Evolutionary conservation across 2,797 vertebrate genomes (phyloP).

Genomic region (Pseudochromis fuscus): DNA sequence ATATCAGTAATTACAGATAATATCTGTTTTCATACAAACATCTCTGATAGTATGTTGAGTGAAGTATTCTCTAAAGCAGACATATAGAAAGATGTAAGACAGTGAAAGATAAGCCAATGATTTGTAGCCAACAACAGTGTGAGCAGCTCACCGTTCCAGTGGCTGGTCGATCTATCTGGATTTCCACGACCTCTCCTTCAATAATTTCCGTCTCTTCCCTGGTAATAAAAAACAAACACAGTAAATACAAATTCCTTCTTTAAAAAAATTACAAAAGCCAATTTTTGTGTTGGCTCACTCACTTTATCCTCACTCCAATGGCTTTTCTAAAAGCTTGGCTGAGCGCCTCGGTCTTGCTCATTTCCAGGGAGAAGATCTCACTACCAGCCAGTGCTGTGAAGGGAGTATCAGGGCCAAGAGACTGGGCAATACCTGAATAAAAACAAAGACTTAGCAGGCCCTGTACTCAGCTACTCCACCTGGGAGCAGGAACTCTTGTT

Average conservation of each 20-base stretch:
- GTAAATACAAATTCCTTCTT: slow-evolving; percentile 2
- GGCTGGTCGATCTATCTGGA: slow-evolving; percentile 95
- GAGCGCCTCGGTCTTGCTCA: slow-evolving; percentile 95
- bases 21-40: no score
- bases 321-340: slow-evolving; percentile 94
- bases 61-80: not conserved
- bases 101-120: not conserved
- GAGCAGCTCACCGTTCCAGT: slow-evolving; percentile 90
- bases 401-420: slow-evolving; percentile 91
- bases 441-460: slow-evolving; percentile 7
- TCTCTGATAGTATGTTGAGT: not conserved
- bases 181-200: slow-evolving; percentile 97
- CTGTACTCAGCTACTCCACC: not conserved
- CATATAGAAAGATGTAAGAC: not conserved
- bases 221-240: slow-evolving; percentile 19
- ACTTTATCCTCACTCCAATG: slow-evolving; percentile 96
- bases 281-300: slow-evolving; percentile 56
- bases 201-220: slow-evolving; percentile 98
- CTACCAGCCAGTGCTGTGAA: slow-evolving; percentile 94
- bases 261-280: not conserved
- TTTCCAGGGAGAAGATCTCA: slow-evolving; percentile 96
- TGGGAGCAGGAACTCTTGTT: slow-evolving; percentile 2
- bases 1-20: not conserved
- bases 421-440: slow-evolving; percentile 90
- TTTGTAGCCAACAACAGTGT: not conserved